Percentiles rank a stretch among this genome's conserved stretches.
Evolutionary conservation across 2,113 vertebrate genomes (phyloP).

Genomic region (Clinocottus analis): DNA sequence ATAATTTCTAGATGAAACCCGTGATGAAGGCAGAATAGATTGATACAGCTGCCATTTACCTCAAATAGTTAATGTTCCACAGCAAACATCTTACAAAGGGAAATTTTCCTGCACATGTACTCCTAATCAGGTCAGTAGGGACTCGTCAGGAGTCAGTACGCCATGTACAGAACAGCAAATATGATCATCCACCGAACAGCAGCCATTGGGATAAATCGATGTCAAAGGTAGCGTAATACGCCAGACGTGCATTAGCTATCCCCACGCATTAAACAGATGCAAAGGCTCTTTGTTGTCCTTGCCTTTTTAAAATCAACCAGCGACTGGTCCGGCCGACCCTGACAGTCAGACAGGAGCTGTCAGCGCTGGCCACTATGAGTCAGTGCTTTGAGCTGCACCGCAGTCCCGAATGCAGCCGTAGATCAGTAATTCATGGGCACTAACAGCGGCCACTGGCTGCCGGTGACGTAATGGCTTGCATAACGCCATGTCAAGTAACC

Average conservation of each 20-base stretch:
- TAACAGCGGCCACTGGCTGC: slow-evolving; percentile 55
- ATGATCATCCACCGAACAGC: slow-evolving; percentile 15
- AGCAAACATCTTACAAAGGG: not conserved
- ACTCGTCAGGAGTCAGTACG: slow-evolving; percentile 1
- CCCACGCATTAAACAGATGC: slow-evolving; percentile 14
- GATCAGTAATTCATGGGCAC: slow-evolving; percentile 63
- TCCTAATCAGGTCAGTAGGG: slow-evolving; percentile 9
- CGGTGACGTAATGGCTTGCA: slow-evolving; percentile 74
- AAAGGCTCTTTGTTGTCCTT: slow-evolving; percentile 5
- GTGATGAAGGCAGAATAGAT: not conserved
- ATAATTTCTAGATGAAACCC: not conserved
- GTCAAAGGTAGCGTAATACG: not conserved
- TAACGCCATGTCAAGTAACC: slow-evolving; percentile 75
- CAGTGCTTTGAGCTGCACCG: slow-evolving; percentile 20
- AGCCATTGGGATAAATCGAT: slow-evolving; percentile 31
- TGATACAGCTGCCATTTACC: not conserved
- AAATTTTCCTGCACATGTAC: not conserved
- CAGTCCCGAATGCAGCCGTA: slow-evolving; percentile 65
- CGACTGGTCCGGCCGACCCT: slow-evolving; percentile 4
- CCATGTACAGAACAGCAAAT: not conserved
- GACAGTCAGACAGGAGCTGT: slow-evolving; percentile 27
- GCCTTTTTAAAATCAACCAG: slow-evolving; percentile 31
- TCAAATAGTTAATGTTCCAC: not conserved
- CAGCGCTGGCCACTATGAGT: slow-evolving; percentile 45
- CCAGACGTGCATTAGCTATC: not conserved